phyloP scores from a whole-genome alignment of 2,888 invertebrate genomes.

The Syrista parreyssii region DNA sequence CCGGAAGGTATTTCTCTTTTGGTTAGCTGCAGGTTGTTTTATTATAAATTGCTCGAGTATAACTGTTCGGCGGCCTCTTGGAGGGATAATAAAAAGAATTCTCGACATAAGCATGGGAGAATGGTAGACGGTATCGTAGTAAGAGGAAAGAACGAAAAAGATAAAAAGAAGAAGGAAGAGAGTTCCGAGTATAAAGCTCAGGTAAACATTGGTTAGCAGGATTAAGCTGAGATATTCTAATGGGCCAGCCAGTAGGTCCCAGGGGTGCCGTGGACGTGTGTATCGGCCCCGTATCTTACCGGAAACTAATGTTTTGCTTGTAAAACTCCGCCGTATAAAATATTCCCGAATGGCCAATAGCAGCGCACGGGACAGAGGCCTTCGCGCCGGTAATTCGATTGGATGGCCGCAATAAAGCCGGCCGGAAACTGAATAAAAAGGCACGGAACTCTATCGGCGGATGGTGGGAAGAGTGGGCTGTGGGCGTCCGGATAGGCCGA shows the following conservation, averaged over 20 bases:
- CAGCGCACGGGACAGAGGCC: constrained; percentile 3
- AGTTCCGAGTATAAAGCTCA: constrained; percentile 34
- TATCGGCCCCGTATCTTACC: constrained; percentile 44
- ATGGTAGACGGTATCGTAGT: constrained; percentile 9
- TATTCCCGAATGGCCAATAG: constrained; percentile 51
- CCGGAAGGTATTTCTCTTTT: constrained; percentile 4
- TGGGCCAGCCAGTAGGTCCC: constrained; percentile 55
- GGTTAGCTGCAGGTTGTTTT: constrained; percentile 11
- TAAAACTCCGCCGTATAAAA: constrained; percentile 44
- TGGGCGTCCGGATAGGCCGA: neutral
- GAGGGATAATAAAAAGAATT: constrained; percentile 13
- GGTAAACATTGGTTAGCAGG: constrained; percentile 52
- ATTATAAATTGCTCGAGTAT: constrained; percentile 23
- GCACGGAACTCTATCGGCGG: neutral
- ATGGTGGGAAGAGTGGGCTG: neutral
- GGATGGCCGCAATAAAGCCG: constrained; percentile 2
- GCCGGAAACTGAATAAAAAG: neutral
- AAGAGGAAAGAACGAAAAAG: constrained; percentile 18
- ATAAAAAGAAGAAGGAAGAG: constrained; percentile 19
- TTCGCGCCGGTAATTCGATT: constrained; percentile 5
- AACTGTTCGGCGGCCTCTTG: constrained; percentile 14
- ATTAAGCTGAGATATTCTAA: constrained; percentile 62
- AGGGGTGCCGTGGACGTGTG: constrained; percentile 47
- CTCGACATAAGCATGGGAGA: constrained; percentile 1
- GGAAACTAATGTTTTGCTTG: constrained; percentile 52